Evolutionary conservation across 2,113 vertebrate genomes (phyloP), one percentile per base, ranked within the genome.

Genomic region (Salvator merianae): DNA sequence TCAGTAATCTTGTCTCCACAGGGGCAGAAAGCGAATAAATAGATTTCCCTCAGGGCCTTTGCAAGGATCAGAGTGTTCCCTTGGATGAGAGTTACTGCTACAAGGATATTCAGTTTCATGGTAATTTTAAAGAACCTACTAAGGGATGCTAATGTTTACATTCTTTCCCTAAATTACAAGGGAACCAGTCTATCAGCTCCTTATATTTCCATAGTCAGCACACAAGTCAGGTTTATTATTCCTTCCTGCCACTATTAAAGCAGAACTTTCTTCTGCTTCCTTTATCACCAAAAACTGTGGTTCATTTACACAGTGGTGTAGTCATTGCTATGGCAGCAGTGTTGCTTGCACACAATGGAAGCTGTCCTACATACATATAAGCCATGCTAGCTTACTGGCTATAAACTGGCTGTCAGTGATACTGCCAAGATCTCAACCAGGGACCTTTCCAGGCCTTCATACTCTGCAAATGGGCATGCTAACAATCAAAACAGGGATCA

Each of bases 61-160:
- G 36, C 34, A 50, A 3, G 28, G 55, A 34, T 32, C 62, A 79
- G 8, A 62, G 36, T 65, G 47, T 22, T 70, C 47, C 2, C 26
- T 76, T 85, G 76, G 47, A 28, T 66, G 12, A 73, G 28, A 82
- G 65, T 3, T 32, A 82, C 47, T 83, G 36, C 24, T 79, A 26
- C 88, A 90, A 84, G 50, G 34, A 20, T 77, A 65, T 84, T 82
- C 75, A 36, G 63, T 88, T 89, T 89, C 59, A 38, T 77, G 26
- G 74, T 36, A 83, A 85, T 91, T 90, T 87, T 76, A 81, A 77
- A 88, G 59, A 89, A 90, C 12, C 3, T 81, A 77, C 3, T 81
- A 77, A n/a, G 69, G n/a, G 71, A 12, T 59, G 28, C 3, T 14
- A 50, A 0, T 81, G 74, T 66, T 70, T 40, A n/a, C 22, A 40